These are phyloP conservation scores for Bombus difficillimus DNA, from an alignment of 1,140 invertebrate species.

Conservation along the genomic window DNA sequence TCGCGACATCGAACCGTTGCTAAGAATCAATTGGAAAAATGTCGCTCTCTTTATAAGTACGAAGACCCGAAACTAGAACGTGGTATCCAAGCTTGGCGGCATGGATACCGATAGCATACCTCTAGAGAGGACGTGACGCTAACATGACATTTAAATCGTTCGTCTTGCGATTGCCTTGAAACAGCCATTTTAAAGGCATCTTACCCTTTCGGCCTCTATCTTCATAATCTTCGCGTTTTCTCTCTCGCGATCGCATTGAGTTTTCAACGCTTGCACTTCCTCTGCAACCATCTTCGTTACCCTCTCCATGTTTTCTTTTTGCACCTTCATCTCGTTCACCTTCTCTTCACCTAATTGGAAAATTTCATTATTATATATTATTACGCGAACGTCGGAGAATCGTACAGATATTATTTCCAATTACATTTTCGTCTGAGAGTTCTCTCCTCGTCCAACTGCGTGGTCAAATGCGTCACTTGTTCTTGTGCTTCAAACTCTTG, in stretches of 20 bases:
- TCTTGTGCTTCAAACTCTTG: constrained; percentile 89
- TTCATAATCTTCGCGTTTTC: constrained; percentile 83
- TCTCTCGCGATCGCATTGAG: constrained; percentile 85
- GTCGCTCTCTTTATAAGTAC: no score
- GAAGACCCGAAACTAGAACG: no score
- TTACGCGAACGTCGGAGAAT: background rate
- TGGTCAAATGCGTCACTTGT: constrained; percentile 79
- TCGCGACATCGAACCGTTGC: no score
- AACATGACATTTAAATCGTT: no score
- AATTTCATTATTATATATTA: background rate
- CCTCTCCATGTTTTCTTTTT: constrained; percentile 85
- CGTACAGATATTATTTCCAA: background rate
- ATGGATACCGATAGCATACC: no score
- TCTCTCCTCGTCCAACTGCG: constrained; percentile 84
- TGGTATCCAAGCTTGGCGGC: no score
- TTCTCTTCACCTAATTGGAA: constrained; percentile 69
- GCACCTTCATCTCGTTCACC: constrained; percentile 81
- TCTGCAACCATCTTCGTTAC: constrained; percentile 86
- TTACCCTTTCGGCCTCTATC: constrained; percentile 80
- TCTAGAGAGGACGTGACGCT: no score
- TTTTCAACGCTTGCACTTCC: constrained; percentile 85
- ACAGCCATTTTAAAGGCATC: background rate
- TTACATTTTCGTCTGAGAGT: constrained; percentile 79
- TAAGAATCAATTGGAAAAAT: no score
- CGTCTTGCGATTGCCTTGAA: no score